Conservation (phyloP, 2,888 invertebrate genomes). For the Poecilus cupreus region DNA sequence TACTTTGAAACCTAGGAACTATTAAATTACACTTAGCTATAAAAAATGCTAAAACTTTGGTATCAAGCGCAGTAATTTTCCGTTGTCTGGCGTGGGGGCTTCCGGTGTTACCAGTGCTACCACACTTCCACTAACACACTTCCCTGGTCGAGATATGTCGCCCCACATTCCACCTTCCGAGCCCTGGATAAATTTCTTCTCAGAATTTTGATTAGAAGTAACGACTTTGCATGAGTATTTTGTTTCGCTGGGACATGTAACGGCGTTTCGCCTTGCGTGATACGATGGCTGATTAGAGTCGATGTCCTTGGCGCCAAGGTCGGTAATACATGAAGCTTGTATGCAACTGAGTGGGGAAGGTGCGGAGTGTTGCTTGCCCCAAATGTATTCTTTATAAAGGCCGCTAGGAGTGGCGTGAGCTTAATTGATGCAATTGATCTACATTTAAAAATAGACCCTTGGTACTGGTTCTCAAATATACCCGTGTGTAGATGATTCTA, state of each 20-base stretch:
- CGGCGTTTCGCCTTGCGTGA: background rate
- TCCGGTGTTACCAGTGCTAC: background rate
- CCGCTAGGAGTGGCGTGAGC: background rate
- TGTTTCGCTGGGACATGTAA: constrained; percentile 29
- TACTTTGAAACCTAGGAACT: constrained; percentile 11
- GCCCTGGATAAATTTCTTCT: constrained; percentile 44
- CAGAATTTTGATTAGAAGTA: constrained; percentile 56
- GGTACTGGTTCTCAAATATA: too few relatives aligned
- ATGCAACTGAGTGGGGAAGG: constrained; percentile 6
- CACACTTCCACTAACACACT: background rate
- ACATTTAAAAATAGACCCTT: constrained; percentile 42
- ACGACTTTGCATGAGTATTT: constrained; percentile 54
- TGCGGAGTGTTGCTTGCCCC: background rate
- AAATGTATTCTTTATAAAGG: constrained; percentile 20
- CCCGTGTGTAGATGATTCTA: background rate
- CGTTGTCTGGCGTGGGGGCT: constrained; percentile 12
- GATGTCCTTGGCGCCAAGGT: constrained; percentile 37
- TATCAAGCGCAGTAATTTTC: constrained; percentile 44
- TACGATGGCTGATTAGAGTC: constrained; percentile 4
- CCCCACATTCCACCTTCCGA: background rate
- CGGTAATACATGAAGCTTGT: background rate
- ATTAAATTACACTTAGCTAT: constrained; percentile 39
- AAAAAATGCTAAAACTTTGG: constrained; percentile 36
- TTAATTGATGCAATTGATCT: constrained; percentile 47
- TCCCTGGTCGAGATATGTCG: background rate